A percentile compares a stretch with the other conserved stretches of the same genome.
These are phyloP conservation scores for Coptodon bakossiorum DNA, from an alignment of 2,113 vertebrate species.

Conservation along the genomic window DNA sequence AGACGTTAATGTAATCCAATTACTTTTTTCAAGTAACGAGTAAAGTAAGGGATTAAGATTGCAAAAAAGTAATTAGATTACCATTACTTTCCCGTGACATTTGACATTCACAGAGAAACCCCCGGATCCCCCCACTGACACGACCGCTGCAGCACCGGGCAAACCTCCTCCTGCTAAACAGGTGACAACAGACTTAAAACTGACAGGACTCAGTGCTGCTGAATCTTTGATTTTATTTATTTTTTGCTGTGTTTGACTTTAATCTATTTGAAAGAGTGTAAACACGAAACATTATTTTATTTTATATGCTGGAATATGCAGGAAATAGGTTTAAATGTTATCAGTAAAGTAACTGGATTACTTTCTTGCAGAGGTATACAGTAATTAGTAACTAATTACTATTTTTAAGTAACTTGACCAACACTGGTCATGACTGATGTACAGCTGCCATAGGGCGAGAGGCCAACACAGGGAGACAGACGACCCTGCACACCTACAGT, in stretches of 20 bases:
- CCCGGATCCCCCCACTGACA: not conserved
- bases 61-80: not conserved
- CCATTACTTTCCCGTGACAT: not conserved
- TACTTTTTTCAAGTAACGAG: not conserved
- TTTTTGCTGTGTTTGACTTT: not conserved
- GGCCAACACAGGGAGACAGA: not conserved
- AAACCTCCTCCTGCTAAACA: not conserved
- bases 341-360: not conserved
- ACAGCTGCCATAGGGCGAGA: not conserved
- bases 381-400: not conserved
- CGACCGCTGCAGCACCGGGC: not conserved
- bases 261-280: not conserved
- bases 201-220: not conserved
- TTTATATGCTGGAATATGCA: not conserved
- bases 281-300: not conserved
- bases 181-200: fast-evolving
- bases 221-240: fast-evolving
- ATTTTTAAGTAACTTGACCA: not conserved
- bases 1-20: not conserved
- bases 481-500: not conserved
- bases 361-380: not conserved
- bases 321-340: not conserved
- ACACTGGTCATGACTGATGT: not conserved
- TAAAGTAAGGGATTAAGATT: not conserved
- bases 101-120: not conserved